Base-by-base conservation (phyloP, 2,888 invertebrate genomes). In the Coecobrya sp. region DNA sequence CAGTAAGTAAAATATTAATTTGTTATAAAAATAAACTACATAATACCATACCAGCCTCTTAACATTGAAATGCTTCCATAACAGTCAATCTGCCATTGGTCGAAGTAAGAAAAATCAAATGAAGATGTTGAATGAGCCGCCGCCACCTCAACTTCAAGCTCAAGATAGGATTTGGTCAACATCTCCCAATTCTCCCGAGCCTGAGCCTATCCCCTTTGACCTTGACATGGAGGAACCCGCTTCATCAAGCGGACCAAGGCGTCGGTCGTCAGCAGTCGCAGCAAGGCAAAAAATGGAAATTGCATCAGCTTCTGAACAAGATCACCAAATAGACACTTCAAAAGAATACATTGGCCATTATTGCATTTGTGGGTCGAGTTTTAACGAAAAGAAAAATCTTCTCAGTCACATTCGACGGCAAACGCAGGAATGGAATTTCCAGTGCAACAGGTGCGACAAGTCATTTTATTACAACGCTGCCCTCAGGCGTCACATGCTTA, bases 341-440 rank as follows among this genome's bases (percentile, higher is more conserved):
- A 76, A 13, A 5, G 22, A n/a, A 2, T 0, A 19, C 76, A 45
- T 19, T n/a, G 45, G 45, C 0, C 3, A 19, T 22, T 76, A 13
- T 25, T 76, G 76, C 13, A 11, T 45, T 22, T 76, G 76, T 49
- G 76, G 76, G 16, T 2, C 45, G 0, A 19, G 10, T 10, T 76
- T 76, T 11, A 25, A 19, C 10, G 22, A 45, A 45, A 45, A 49
- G 22, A 76, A 76, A 8, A 76, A 49, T 49, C 45, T 73, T 7
- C 13, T 0, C 25, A 45, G 42, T 22, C 76, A 76, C 49, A 45
- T 76, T 25, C 45, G 49, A 0, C 76, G 45, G 0, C 45, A 76
- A 76, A 76, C 76, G 0, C 0, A 45, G 0, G 2, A 76, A 19
- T 76, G 76, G 76, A 76, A 45, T 76, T 76, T 76, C 25, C 8